Evolutionary conservation across 2,888 invertebrate genomes (phyloP).

Genomic region (Dicycla oo): DNA sequence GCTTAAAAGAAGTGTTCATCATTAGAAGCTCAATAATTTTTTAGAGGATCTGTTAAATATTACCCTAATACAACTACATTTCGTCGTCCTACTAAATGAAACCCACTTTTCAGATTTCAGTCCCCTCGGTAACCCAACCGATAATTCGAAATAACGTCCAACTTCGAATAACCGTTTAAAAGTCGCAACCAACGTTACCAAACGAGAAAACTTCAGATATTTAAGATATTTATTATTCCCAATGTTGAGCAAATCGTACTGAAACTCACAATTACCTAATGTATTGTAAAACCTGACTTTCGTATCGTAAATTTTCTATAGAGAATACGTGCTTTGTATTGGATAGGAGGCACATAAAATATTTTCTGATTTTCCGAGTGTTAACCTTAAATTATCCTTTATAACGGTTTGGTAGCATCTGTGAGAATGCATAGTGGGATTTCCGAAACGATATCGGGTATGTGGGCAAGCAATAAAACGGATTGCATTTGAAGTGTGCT

Average conservation of each 20-base stretch:
- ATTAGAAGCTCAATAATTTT: too few species aligned
- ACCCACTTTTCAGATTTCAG: conserved; percentile 15
- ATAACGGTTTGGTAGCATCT: conserved; percentile 54
- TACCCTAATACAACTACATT: too few species aligned
- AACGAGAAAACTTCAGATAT: conserved; percentile 44
- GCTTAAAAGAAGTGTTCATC: too few species aligned
- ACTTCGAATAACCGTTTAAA: conserved; percentile 47
- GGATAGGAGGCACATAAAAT: conserved; percentile 58
- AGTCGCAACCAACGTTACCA: conserved; percentile 1
- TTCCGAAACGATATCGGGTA: conserved; percentile 42
- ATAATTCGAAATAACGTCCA: conserved; percentile 22
- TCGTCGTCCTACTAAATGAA: neutral
- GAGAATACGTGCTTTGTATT: conserved; percentile 62
- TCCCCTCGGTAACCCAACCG: neutral
- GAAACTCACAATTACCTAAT: conserved; percentile 63
- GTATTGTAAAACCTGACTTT: conserved; percentile 64
- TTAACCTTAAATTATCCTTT: conserved; percentile 59
- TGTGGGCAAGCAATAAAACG: conserved; percentile 51
- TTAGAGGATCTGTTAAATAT: too few species aligned
- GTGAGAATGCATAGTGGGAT: conserved; percentile 52
- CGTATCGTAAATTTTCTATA: conserved; percentile 58
- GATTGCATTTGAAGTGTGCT: conserved; percentile 52
- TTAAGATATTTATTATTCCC: conserved; percentile 42
- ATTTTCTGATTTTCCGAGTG: conserved; percentile 58
- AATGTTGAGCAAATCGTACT: conserved; percentile 44